A percentile compares a stretch with the other conserved stretches of the same genome.
phyloP scores from a whole-genome alignment of 2,113 vertebrate species.

The Chaetops frenatus region DNA sequence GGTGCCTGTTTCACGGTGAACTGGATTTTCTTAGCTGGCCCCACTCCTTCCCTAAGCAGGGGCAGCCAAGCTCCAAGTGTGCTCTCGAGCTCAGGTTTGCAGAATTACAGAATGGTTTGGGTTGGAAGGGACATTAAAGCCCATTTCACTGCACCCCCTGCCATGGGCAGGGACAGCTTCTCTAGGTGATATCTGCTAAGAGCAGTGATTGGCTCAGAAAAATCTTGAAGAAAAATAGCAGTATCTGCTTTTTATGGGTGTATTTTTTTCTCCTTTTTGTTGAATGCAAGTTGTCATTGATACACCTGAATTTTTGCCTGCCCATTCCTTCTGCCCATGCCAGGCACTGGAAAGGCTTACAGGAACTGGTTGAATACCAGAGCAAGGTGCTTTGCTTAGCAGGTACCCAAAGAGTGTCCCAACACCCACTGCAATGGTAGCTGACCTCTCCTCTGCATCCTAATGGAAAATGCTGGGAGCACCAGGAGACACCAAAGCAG shows the following conservation, averaged over 20 bases:
- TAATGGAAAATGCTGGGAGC: background rate
- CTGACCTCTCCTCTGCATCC: background rate
- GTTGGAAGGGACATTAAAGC: background rate
- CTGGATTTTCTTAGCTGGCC: background rate
- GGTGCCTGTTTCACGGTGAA: background rate
- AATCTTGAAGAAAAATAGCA: background rate
- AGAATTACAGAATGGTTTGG: background rate
- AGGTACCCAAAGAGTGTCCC: background rate
- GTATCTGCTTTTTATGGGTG: background rate
- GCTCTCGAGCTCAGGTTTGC: background rate
- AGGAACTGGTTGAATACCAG: background rate
- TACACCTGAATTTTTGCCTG: background rate
- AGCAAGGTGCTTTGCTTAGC: background rate
- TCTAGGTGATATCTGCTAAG: background rate
- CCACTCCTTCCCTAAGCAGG: background rate
- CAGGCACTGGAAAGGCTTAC: background rate
- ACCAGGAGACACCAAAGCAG: background rate
- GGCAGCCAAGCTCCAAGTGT: background rate
- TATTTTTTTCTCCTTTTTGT: background rate
- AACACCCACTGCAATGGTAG: rapidly evolving
- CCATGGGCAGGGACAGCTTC: background rate
- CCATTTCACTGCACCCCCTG: background rate
- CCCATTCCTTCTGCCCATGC: background rate
- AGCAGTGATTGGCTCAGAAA: background rate
- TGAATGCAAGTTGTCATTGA: background rate